These are phyloP conservation scores for Saxidomus purpurata DNA, from an alignment of 1,140 invertebrate genomes.

Conservation along the genomic window DNA sequence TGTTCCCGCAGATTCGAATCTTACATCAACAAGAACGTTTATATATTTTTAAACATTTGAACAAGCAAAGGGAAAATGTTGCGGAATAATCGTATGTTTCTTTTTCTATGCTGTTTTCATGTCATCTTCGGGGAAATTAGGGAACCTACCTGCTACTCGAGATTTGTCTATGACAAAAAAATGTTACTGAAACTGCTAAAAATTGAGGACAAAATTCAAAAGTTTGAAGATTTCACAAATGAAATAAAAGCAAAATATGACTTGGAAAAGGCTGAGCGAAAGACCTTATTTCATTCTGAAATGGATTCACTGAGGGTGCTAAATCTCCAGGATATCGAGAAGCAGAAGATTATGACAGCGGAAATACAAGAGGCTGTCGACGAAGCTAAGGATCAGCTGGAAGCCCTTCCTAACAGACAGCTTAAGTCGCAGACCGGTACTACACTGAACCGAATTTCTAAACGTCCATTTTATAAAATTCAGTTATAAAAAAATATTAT, in stretches of 20 bases:
- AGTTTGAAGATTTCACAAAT: background rate
- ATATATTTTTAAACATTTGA: too few species aligned
- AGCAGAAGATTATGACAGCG: background rate
- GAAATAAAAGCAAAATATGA: background rate
- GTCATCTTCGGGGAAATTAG: background rate
- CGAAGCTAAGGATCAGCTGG: background rate
- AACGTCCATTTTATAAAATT: too few species aligned
- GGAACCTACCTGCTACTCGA: background rate
- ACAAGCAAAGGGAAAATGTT: too few species aligned
- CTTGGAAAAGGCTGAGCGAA: background rate
- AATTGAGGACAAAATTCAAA: background rate
- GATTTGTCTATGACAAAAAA: conserved; percentile 6
- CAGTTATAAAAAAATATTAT: too few species aligned
- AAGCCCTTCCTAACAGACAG: background rate
- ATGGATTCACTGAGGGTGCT: background rate
- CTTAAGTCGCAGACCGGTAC: background rate
- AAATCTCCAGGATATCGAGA: background rate
- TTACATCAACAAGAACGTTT: too few species aligned
- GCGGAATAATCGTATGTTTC: too few species aligned
- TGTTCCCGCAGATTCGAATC: too few species aligned
- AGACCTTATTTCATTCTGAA: background rate
- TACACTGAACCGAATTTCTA: too few species aligned
- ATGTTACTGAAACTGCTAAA: background rate
- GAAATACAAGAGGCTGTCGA: too few species aligned
- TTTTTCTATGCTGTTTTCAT: too few species aligned